Evolutionary conservation across 2,888 invertebrate species (phyloP), one percentile per base, ranked within the genome.

Genomic region (Exephanes ischioxanthus): DNA sequence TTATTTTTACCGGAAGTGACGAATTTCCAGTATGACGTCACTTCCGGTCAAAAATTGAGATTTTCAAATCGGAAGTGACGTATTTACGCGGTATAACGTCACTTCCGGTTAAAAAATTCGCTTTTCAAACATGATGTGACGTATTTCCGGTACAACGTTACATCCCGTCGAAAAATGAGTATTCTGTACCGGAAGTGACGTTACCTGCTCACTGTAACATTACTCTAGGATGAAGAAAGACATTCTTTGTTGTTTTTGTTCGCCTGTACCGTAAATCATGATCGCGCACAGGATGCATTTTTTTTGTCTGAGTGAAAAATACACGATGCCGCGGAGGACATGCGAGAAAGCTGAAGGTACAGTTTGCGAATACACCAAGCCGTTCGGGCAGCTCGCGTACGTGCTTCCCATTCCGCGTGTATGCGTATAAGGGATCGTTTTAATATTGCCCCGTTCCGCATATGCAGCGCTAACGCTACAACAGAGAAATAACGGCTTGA

Each of bases 381-480:
- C 33, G 66, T 48, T 26, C 6, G 22, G 45, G 48, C 30, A 30
- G 11, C 22, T 53, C 22, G 11, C 45, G 63, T 51, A 63, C 75
- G 68, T 30, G 33, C 16, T 33, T 68, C 37, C 26, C 45, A 71
- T 51, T 63, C 53, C 81, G 51, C 71, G 70, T 66, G 68, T 75
- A 41, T 70, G 63, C 58, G 81, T 78, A 85, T 76, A 85, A 82
- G 68, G 79, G 85, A 85, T 85, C 70, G 75, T 71, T 82, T 85
- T 85, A 85, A 85, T 82, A 85, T 85, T 70, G 75, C 75, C 4
- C 67, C 30, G 14, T 2, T 26, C 41, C 67, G 67, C 55, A 73
- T 41, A 73, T 41, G 63, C 16, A 41, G 67, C 72, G 72, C 73
- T 73, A 80, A 73, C 67, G 66, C 67, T 48, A 45, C 55, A n/a